Percentiles rank a stretch among this genome's conserved stretches.
Conservation (phyloP, 2,113 vertebrate genomes). For the Caretta caretta region DNA sequence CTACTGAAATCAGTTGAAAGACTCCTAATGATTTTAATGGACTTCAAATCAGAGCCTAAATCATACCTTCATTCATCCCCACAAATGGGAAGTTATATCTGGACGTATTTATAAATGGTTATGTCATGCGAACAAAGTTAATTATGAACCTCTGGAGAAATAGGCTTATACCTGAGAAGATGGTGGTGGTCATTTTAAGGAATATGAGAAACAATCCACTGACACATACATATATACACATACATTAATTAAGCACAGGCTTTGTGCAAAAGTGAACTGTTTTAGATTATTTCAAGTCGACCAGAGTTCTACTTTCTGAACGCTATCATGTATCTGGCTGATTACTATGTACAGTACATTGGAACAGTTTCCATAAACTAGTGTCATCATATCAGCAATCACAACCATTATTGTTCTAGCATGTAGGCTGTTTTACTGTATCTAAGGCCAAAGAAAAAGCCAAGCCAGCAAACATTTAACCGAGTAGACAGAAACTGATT, state of each 20-base stretch:
- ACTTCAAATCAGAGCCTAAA: background rate
- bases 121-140: background rate
- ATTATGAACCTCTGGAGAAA: background rate
- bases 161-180: background rate
- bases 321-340: background rate
- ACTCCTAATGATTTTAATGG: background rate
- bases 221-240: fast-evolving
- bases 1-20: background rate
- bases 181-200: background rate
- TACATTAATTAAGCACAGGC: background rate
- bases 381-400: constrained; percentile 23
- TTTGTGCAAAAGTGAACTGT: background rate
- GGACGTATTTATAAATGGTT: background rate
- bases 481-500: constrained; percentile 3
- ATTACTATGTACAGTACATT: constrained; percentile 22
- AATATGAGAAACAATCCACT: background rate
- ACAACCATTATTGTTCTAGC: constrained; percentile 1
- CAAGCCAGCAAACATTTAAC: constrained; percentile 5
- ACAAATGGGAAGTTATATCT: background rate
- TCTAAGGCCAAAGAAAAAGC: constrained; percentile 12
- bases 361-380: constrained; percentile 14
- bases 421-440: background rate
- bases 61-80: background rate
- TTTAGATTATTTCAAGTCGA: constrained; percentile 6
- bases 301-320: constrained; percentile 10